Evolutionary conservation across 2,888 invertebrate genomes (phyloP).

Genomic region (Galerucella nymphaeae): DNA sequence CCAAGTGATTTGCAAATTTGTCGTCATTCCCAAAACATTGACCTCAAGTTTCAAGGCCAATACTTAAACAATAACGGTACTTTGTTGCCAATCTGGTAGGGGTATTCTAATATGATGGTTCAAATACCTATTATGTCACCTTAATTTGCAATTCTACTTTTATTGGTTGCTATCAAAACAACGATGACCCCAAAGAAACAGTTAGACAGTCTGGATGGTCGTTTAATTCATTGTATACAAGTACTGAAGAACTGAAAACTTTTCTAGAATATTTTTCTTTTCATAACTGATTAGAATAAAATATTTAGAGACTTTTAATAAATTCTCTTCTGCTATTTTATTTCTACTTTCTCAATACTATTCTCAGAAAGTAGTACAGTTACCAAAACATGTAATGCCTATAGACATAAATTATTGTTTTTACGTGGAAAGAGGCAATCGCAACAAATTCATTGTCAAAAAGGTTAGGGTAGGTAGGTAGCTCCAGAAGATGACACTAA

Average conservation of each 20-base stretch:
- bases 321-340: background rate
- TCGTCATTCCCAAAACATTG: slow-evolving; percentile 23
- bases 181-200: background rate
- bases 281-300: too few relatives aligned
- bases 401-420: too few relatives aligned
- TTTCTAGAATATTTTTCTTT: too few relatives aligned
- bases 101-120: slow-evolving; percentile 30
- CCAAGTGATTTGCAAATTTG: slow-evolving; percentile 27
- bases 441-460: too few relatives aligned
- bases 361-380: too few relatives aligned
- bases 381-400: too few relatives aligned
- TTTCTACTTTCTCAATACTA: background rate
- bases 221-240: background rate
- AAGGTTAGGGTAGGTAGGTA: too few relatives aligned
- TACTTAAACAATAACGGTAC: slow-evolving; percentile 32
- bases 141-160: slow-evolving; percentile 30
- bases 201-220: background rate
- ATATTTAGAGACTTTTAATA: too few relatives aligned
- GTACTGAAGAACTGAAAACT: too few relatives aligned
- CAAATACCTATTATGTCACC: slow-evolving; percentile 31
- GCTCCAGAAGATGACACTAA: too few relatives aligned
- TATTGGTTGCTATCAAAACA: slow-evolving; percentile 22
- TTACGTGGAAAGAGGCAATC: too few relatives aligned
- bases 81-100: slow-evolving; percentile 31
- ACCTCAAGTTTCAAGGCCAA: slow-evolving; percentile 34